Evolutionary conservation across 2,888 invertebrate species (phyloP).

Genomic region (Rutpela maculata): DNA sequence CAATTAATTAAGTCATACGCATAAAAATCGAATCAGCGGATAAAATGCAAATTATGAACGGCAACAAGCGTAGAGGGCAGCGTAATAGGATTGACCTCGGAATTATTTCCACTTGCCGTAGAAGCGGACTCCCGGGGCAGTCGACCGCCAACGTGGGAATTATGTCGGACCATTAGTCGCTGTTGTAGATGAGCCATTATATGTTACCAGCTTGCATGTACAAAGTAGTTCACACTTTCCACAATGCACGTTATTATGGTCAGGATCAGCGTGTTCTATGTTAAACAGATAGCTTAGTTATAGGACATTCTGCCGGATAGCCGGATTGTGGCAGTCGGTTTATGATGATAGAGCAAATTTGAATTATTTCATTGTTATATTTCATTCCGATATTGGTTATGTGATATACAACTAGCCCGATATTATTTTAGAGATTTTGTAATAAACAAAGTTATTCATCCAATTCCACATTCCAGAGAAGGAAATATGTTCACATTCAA

Average conservation of each 20-base stretch:
- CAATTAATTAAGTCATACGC: too few species aligned
- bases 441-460: too few species aligned
- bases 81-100: slow-evolving; percentile 8
- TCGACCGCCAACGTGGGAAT: slow-evolving; percentile 49
- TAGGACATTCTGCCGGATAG: slow-evolving; percentile 15
- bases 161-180: slow-evolving; percentile 51
- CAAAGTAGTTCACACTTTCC: slow-evolving; percentile 44
- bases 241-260: slow-evolving; percentile 38
- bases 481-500: background rate
- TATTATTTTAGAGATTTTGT: background rate
- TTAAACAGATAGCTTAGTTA: slow-evolving; percentile 33
- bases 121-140: slow-evolving; percentile 42
- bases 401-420: slow-evolving; percentile 4
- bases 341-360: slow-evolving; percentile 33
- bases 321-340: slow-evolving; percentile 34
- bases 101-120: slow-evolving; percentile 42
- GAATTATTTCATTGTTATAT: slow-evolving; percentile 28
- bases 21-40: too few species aligned
- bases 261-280: slow-evolving; percentile 14
- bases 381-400: slow-evolving; percentile 21
- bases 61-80: too few species aligned
- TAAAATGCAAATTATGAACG: too few species aligned
- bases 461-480: background rate
- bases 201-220: slow-evolving; percentile 39
- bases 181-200: slow-evolving; percentile 42